These are phyloP conservation scores for Buathra laborator DNA, from an alignment of 2,888 invertebrate species.

Conservation along the genomic window DNA sequence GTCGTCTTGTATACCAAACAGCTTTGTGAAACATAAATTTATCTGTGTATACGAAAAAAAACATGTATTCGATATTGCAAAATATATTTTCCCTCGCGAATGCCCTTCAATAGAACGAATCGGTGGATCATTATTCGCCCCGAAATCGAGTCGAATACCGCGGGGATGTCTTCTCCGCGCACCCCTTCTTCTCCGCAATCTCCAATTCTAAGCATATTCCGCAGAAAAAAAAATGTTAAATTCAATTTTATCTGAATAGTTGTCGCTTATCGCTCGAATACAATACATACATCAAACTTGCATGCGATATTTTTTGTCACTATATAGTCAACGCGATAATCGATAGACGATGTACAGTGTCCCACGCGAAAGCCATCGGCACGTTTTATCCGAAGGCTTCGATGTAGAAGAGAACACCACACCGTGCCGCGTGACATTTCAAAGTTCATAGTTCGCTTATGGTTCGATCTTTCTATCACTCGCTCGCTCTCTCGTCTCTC, in stretches of 20 bases:
- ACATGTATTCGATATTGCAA: conserved; percentile 5
- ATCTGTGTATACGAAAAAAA: neutral
- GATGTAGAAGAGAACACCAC: conserved; percentile 52
- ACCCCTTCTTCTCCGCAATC: neutral
- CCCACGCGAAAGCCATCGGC: conserved; percentile 53
- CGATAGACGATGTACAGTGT: conserved; percentile 15
- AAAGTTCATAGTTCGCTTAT: conserved; percentile 75
- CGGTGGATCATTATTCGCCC: neutral
- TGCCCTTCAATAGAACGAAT: conserved; percentile 13
- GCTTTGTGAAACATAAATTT: neutral
- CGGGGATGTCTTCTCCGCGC: neutral
- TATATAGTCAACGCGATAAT: conserved; percentile 34
- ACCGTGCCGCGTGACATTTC: conserved; percentile 69
- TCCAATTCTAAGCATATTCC: neutral
- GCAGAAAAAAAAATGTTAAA: neutral
- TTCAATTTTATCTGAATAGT: neutral
- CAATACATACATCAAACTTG: neutral
- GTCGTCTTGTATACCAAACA: neutral
- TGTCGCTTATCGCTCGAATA: conserved; percentile 9
- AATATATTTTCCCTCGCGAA: conserved; percentile 30
- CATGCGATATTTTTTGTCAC: conserved; percentile 16
- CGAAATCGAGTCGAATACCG: neutral
- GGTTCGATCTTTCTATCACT: conserved; percentile 60
- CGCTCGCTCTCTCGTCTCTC: conserved; percentile 26
- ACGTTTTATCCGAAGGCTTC: conserved; percentile 57